Evolutionary conservation across 2,113 vertebrate genomes (phyloP), one percentile per base, ranked within the genome.

Genomic region (Dunckerocampus dactyliophorus): DNA sequence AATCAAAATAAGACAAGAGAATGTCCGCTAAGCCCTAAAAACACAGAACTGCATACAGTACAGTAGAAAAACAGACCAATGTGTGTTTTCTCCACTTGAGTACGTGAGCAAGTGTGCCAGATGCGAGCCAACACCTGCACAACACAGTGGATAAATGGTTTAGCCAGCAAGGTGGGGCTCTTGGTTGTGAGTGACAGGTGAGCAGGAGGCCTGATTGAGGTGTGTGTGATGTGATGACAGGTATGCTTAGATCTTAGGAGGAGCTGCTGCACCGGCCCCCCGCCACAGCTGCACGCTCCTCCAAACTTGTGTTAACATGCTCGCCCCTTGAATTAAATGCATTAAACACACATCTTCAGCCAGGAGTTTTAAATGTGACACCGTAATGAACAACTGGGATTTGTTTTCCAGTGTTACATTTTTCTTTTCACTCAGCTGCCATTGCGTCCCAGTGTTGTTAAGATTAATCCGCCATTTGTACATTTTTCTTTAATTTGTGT

Each of bases 201-300:
- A 83, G 81, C 83, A 85, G 78, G 84, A 84, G 76, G 80, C 76
- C 82, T 91, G 89, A 92, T 79, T 87, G 89, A 92, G 82, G 83
- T 74, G 82, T 85, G 75, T 85, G 65, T 79, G 75, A 48, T 81
- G 82, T 47, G 91, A 82, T 80, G 89, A 91, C 86, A 89, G 86
- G 79, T 50, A 1, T 31, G 47, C 67, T 21, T 61, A 82, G 80
- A 88, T 91, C 88, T 87, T 80, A 90, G 73, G 68, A 61, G 47
- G 69, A 74, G 70, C 73, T 37, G 69, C 28, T 52, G 65, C 68
- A 28, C 42, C 65, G 62, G 73, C 83, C 67, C 65, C 71, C 71
- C 48, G 1, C 52, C 28, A 79, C 86, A 91, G 87, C 82, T 89
- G 87, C 82, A 49, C 12, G 73, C 78, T 68, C 61, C 65, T 63